A percentile compares a stretch with the other conserved stretches of the same genome.
Evolutionary conservation across 1,140 invertebrate genomes (phyloP).

Genomic region (Pseudomyrmex pallidus): DNA sequence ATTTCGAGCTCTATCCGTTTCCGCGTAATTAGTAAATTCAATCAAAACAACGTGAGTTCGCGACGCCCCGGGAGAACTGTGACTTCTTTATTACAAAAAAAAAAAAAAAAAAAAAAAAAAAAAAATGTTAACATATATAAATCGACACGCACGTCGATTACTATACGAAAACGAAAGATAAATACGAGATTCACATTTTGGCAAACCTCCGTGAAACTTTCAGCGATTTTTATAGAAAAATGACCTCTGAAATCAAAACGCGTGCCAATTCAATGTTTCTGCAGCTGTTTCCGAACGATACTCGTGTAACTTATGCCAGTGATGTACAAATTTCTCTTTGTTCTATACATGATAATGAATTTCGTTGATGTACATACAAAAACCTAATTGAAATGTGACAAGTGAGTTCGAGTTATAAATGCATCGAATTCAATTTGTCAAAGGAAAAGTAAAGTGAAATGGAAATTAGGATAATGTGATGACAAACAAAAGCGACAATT

Average conservation of each 20-base stretch:
- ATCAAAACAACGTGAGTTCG: conserved; percentile 5
- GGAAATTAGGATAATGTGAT: conserved; percentile 6
- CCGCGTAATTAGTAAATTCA: conserved; percentile 31
- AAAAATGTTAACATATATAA: conserved; percentile 46
- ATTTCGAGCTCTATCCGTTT: background rate
- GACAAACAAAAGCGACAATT: background rate
- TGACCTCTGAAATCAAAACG: conserved; percentile 40
- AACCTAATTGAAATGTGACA: background rate
- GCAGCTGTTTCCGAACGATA: conserved; percentile 68
- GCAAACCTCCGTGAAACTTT: conserved; percentile 35
- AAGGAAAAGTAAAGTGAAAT: conserved; percentile 2
- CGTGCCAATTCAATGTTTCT: conserved; percentile 69
- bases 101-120: conserved; percentile 32
- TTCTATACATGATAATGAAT: conserved; percentile 25
- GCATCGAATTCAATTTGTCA: background rate
- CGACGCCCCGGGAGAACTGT: conserved; percentile 1
- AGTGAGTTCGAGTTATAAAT: conserved; percentile 14
- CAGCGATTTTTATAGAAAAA: background rate
- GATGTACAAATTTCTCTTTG: conserved; percentile 45
- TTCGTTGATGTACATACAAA: background rate
- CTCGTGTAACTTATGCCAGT: conserved; percentile 60
- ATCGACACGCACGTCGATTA: background rate
- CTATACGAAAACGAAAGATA: background rate
- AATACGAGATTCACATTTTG: background rate
- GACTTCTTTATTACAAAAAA: conserved; percentile 4